A percentile compares a stretch with the other conserved stretches of the same genome.
These are phyloP conservation scores for Ooceraea biroi DNA, from an alignment of 1,140 invertebrate genomes.

Conservation along the genomic window DNA sequence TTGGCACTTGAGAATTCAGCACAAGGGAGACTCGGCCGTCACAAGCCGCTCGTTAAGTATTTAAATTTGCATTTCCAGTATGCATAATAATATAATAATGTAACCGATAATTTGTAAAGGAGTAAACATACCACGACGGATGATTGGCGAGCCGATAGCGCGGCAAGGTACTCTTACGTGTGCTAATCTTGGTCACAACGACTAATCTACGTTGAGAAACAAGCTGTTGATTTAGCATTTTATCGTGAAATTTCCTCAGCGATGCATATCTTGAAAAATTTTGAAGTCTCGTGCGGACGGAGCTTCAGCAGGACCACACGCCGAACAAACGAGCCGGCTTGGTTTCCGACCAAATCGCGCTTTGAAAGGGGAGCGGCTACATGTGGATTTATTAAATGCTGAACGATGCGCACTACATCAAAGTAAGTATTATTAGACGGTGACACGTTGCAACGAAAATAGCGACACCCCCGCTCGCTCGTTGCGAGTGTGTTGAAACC, in stretches of 20 bases:
- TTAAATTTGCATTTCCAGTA: not conserved
- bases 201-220: no score
- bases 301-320: constrained; percentile 19
- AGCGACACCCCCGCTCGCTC: constrained; percentile 76
- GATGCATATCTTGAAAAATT: constrained; percentile 2
- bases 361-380: constrained; percentile 77
- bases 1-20: constrained; percentile 17
- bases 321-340: not conserved
- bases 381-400: constrained; percentile 79
- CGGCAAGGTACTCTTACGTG: no score
- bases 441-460: constrained; percentile 74
- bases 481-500: constrained; percentile 54
- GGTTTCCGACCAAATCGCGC: constrained; percentile 38
- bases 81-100: not conserved
- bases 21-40: not conserved
- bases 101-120: not conserved
- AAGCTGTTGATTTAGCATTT: not conserved
- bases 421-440: constrained; percentile 83
- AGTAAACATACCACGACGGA: no score
- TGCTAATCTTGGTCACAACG: no score
- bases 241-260: not conserved
- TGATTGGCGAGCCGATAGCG: no score
- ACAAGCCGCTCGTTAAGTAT: not conserved
- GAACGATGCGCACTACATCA: constrained; percentile 79
- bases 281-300: not conserved